Conservation (phyloP, 2,113 vertebrate species). For the Delphinus delphis region DNA sequence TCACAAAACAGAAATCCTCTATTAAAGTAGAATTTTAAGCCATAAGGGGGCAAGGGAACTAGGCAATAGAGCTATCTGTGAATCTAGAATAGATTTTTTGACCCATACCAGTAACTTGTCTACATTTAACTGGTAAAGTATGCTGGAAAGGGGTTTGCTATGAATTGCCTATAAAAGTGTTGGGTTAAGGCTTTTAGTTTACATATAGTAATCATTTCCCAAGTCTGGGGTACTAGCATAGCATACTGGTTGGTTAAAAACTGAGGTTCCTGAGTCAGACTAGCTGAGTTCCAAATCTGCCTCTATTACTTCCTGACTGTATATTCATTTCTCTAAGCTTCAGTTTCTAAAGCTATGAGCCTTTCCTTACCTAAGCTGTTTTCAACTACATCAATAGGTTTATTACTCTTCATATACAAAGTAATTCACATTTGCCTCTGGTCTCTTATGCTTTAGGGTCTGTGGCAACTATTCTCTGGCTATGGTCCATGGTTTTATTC, state of each 20-base stretch:
- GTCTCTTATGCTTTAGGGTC: neutral
- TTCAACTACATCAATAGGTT: neutral
- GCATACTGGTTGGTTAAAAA: neutral
- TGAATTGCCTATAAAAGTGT: neutral
- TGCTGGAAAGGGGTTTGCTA: neutral
- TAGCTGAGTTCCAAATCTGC: neutral
- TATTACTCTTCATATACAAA: neutral
- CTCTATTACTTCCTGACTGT: neutral
- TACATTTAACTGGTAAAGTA: neutral
- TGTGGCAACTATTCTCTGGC: neutral
- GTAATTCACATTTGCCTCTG: neutral
- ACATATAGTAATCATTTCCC: neutral
- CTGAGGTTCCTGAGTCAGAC: neutral
- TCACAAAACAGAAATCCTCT: neutral
- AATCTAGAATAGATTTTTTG: neutral
- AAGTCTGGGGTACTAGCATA: neutral
- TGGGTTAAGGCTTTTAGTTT: neutral
- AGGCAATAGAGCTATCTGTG: neutral
- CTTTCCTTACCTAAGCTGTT: neutral
- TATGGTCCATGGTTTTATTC: neutral
- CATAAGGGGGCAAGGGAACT: neutral
- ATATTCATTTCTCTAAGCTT: neutral
- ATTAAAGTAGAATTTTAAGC: neutral
- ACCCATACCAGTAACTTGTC: neutral
- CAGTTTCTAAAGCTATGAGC: neutral